Evolutionary conservation across 1,140 invertebrate species (phyloP).

Genomic region (Telenomus remus): DNA sequence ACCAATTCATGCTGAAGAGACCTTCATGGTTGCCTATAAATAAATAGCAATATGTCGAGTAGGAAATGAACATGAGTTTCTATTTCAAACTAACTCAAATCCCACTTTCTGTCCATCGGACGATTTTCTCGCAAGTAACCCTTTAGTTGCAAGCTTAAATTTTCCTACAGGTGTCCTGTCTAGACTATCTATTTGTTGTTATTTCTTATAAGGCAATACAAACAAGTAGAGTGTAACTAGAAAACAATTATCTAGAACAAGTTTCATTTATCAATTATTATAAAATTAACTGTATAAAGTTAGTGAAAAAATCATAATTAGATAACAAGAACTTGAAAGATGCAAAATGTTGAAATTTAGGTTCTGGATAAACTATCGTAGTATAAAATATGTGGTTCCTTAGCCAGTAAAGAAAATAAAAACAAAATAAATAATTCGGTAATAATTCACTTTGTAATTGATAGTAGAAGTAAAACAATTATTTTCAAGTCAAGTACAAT

Average conservation of each 20-base stretch:
- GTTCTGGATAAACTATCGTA: too few species aligned
- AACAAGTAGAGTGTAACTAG: too few species aligned
- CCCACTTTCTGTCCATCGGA: constrained; percentile 1
- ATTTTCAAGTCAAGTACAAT: constrained; percentile 28
- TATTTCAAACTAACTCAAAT: constrained; percentile 20
- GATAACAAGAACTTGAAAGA: too few species aligned
- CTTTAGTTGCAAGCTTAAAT: neutral
- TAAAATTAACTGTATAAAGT: too few species aligned
- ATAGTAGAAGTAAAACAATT: constrained; percentile 13
- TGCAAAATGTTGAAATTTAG: too few species aligned
- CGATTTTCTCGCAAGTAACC: constrained; percentile 1
- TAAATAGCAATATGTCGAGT: constrained; percentile 60
- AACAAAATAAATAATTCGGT: neutral
- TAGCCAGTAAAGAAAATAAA: constrained; percentile 14
- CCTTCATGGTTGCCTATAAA: constrained; percentile 72
- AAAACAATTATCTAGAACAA: too few species aligned
- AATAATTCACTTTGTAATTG: constrained; percentile 11
- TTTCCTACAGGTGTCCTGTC: too few species aligned
- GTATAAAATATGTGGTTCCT: constrained; percentile 40
- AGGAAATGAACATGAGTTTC: constrained; percentile 42
- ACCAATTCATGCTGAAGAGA: constrained; percentile 68
- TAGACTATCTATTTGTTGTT: too few species aligned
- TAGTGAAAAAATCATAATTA: too few species aligned
- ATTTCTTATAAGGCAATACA: too few species aligned
- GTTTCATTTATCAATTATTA: too few species aligned